Evolutionary conservation across 2,888 invertebrate species (phyloP).

Genomic region (Caenorhabditis becei): DNA sequence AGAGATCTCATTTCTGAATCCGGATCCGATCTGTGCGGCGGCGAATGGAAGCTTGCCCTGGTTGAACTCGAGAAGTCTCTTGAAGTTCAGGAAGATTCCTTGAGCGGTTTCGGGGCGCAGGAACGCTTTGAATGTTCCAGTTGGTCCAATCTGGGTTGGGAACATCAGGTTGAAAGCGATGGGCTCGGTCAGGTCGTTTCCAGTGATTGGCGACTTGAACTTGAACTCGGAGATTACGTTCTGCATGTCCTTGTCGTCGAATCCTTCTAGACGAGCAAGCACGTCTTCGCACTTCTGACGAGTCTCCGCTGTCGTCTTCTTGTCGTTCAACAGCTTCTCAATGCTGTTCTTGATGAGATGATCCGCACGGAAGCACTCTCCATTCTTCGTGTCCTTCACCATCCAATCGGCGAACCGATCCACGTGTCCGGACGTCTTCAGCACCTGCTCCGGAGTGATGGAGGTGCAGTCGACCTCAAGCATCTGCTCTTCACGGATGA

Average conservation of each 20-base stretch:
- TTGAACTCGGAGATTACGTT: conserved; percentile 89
- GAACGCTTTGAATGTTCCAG: conserved; percentile 91
- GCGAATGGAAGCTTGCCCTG: conserved; percentile 91
- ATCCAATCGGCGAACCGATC: conserved; percentile 99
- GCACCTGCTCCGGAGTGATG: conserved; percentile 95
- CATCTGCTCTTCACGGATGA: conserved; percentile 98
- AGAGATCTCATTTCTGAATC: conserved; percentile 99
- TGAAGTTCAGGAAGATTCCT: conserved; percentile 99
- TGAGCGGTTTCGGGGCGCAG: conserved; percentile 99
- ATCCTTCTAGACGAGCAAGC: conserved; percentile 86
- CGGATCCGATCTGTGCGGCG: conserved; percentile 97
- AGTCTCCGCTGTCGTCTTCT: conserved; percentile 86
- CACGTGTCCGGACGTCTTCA: conserved; percentile 99
- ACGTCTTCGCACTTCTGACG: conserved; percentile 88
- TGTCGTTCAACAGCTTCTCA: conserved; percentile 85
- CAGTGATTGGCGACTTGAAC: conserved; percentile 96
- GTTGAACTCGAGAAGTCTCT: conserved; percentile 96
- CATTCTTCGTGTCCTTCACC: conserved; percentile 96
- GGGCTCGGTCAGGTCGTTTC: conserved; percentile 94
- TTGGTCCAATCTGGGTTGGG: conserved; percentile 96
- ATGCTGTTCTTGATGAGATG: conserved; percentile 90
- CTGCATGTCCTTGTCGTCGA: conserved; percentile 79
- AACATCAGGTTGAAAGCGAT: conserved; percentile 99
- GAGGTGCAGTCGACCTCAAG: conserved; percentile 98
- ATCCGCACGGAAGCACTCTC: conserved; percentile 97